phyloP scores from a whole-genome alignment of 53 echinoderm and acorn worm species.

The Henricia sp. region DNA sequence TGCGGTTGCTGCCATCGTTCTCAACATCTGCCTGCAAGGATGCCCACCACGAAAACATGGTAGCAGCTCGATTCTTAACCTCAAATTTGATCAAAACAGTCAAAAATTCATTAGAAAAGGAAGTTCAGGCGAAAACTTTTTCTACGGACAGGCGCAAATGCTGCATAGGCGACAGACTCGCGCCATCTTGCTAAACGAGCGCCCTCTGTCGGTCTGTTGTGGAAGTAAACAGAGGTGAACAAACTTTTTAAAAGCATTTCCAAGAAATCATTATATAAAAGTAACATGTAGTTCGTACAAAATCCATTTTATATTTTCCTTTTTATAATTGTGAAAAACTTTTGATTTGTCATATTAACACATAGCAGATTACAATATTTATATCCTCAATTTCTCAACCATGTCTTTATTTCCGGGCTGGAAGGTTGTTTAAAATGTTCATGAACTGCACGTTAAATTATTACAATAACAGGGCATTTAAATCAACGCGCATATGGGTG shows the following conservation, averaged over 20 bases:
- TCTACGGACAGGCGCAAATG: neutral
- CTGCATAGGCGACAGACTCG: neutral
- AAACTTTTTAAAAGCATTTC: too few relatives aligned
- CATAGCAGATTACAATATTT: too few relatives aligned
- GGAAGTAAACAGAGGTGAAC: neutral
- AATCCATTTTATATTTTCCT: too few relatives aligned
- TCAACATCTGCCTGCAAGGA: conserved; percentile 88
- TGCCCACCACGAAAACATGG: conserved; percentile 99
- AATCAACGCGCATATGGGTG: too few relatives aligned
- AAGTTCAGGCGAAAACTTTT: neutral
- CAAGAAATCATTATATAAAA: neutral
- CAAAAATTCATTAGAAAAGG: neutral
- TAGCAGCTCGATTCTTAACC: neutral
- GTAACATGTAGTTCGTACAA: neutral
- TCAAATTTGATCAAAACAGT: neutral
- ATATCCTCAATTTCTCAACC: too few relatives aligned
- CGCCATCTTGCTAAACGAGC: neutral
- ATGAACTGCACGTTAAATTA: too few relatives aligned
- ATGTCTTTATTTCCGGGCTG: too few relatives aligned
- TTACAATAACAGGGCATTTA: too few relatives aligned
- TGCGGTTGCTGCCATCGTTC: conserved; percentile 80
- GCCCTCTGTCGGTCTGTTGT: neutral
- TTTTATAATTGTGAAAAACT: too few relatives aligned
- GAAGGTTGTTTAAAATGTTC: too few relatives aligned
- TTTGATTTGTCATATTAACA: too few relatives aligned